Evolutionary conservation across 2,113 vertebrate genomes (phyloP), one percentile per base, ranked within the genome.

Genomic region (Amblyornis subalaris): DNA sequence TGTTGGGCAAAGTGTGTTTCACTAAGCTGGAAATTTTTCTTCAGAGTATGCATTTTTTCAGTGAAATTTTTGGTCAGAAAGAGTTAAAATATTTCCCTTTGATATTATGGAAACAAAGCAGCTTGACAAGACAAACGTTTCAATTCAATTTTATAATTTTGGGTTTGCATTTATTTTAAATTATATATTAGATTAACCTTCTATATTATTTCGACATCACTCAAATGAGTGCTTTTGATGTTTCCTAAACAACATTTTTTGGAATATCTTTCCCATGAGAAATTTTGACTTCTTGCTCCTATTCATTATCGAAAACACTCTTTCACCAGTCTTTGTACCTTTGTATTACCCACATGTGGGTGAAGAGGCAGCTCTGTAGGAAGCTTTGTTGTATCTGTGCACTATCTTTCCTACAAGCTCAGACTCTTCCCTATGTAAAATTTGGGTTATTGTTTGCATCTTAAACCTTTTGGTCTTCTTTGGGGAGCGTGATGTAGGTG

Each of bases 131-230:
- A 91, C 55, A 86, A 90, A 81, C 2, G 8, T 54, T 95, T 84
- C 73, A 44, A 53, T 90, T 90, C 45, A 60, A 7, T 70, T 90
- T 93, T 77, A 25, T 69, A 64, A 82, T 82, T 85, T 85, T 35
- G 50, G 70, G 14, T 72, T 82, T 69, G 66, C 70, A 77, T 96
- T 85, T 93, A 76, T 96, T 96, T 96, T 65, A 92, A 93, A 84
- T 81, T 53, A 86, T 61, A 71, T 77, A 81, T 91, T 92, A 85
- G 60, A 91, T 87, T 58, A 94, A 88, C 85, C 70, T 85, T 78
- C 61, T 67, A 1, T 70, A 85, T 82, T 93, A 87, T 93, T 94
- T 86, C 24, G 0, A 45, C 73, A 78, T 90, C 29, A 33, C 44
- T 86, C 65, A 94, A 64, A 89, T 20, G 40, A 87, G 31, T 6